Evolutionary conservation across 2,888 invertebrate species (phyloP), one percentile per base, ranked within the genome.

Genomic region (Anaspis maculata): DNA sequence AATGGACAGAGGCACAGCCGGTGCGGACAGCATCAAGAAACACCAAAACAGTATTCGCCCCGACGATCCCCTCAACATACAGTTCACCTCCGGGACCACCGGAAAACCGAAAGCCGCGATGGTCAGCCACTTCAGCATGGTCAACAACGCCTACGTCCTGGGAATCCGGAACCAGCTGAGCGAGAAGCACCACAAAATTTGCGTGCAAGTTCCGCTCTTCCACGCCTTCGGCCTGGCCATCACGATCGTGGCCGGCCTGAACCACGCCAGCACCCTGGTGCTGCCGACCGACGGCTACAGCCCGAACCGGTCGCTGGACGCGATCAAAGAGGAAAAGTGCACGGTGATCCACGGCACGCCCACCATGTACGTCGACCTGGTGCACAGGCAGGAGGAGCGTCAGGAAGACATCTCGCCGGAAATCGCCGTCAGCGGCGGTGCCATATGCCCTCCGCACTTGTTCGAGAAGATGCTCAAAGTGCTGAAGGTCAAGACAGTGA

Each of bases 331-430:
- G 13, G 83, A 89, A 61, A 77, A 74, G 75, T 86, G 87, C 52
- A 76, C 76, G 0, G 62, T 77, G 1, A 58, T 82, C 15, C 79
- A 79, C 54, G 88, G 88, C 21, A 87, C 88, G 0, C 88, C 90
- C 3, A 89, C 90, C 2, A 89, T 89, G 89, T 83, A 83, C 61
- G 76, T 85, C 9, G 86, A 88, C 64, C 67, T 86, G 44, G 61
- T 87, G 24, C 69, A 69, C 15, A 61, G 61, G 3, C 72, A 74
- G 48, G 62, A 63, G 15, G 59, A 67, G 37, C 42, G 69, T 5
- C 60, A 69, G 7, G 51, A 67, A 10, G 64, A 70, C 1, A 62
- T 76, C 14, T 68, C 71, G 28, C 62, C 59, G 1, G 64, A 69
- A 42, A 59, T 71, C 25, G 84, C 82, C 1, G 57, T 83, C 2